phyloP scores from a whole-genome alignment of 2,888 invertebrate species.

The Melanophora roralis region DNA sequence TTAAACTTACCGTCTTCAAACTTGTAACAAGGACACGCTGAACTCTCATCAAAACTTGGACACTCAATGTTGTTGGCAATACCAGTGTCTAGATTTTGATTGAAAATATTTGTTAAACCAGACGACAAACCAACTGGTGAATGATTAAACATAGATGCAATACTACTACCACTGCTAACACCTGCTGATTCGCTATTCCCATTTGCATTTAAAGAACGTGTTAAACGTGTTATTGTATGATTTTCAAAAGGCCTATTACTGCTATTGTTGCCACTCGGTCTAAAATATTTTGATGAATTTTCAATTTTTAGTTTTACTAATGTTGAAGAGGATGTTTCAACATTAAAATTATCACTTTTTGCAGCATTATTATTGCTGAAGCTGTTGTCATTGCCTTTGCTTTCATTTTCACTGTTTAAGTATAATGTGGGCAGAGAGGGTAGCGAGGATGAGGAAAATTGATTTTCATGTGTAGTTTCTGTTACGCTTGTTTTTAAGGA shows the following conservation, averaged over 20 bases:
- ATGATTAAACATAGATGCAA: slow-evolving; percentile 32
- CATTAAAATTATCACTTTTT: slow-evolving; percentile 37
- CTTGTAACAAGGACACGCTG: slow-evolving; percentile 93
- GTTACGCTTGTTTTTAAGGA: slow-evolving; percentile 36
- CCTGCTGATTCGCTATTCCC: neutral
- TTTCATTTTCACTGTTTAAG: slow-evolving; percentile 20
- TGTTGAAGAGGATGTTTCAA: slow-evolving; percentile 27
- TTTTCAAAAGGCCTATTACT: slow-evolving; percentile 5
- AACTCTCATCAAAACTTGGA: slow-evolving; percentile 86
- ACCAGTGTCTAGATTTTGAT: slow-evolving; percentile 57
- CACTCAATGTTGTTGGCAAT: slow-evolving; percentile 78
- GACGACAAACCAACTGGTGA: slow-evolving; percentile 21
- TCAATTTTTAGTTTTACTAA: slow-evolving; percentile 6
- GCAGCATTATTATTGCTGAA: slow-evolving; percentile 32
- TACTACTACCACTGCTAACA: slow-evolving; percentile 34
- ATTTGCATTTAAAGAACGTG: slow-evolving; percentile 39
- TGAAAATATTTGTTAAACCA: slow-evolving; percentile 62
- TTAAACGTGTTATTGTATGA: slow-evolving; percentile 37
- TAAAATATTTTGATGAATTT: slow-evolving; percentile 23
- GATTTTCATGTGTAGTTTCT: slow-evolving; percentile 29
- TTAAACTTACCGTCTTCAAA: slow-evolving; percentile 87
- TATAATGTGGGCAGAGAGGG: neutral
- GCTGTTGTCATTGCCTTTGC: slow-evolving; percentile 30
- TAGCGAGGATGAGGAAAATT: slow-evolving; percentile 28
- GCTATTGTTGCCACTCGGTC: neutral